A percentile compares a stretch with the other conserved stretches of the same genome.
Conservation (phyloP, 2,888 invertebrate genomes). For the Hyppa rectilinea region DNA sequence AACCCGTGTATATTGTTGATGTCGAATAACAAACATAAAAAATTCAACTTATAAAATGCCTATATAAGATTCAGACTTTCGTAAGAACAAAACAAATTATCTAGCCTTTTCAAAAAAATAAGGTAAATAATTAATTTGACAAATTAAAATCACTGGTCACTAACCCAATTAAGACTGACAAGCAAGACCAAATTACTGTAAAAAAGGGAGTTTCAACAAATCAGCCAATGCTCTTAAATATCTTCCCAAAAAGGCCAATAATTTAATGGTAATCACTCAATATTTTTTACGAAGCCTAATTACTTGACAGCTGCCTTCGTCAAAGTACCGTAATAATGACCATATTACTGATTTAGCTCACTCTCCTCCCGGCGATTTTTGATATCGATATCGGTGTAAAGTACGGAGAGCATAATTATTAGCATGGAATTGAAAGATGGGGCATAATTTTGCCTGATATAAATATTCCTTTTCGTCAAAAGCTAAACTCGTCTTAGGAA, state of each 20-base stretch:
- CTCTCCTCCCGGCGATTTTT: conserved; percentile 20
- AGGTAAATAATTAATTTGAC: not conserved
- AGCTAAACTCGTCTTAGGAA: not conserved
- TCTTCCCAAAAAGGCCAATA: conserved; percentile 34
- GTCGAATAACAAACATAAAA: too few relatives aligned
- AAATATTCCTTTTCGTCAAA: not conserved
- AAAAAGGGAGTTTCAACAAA: conserved; percentile 24
- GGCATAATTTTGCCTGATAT: not conserved
- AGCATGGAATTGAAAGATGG: not conserved
- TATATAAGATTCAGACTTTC: not conserved
- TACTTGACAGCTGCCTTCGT: conserved; percentile 49
- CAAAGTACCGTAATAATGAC: conserved; percentile 63
- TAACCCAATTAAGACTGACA: not conserved
- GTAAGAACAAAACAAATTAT: not conserved
- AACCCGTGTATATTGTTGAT: not conserved
- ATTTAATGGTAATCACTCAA: conserved; percentile 54
- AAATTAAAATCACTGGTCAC: conserved; percentile 13
- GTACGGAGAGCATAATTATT: not conserved
- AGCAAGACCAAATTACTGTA: not conserved
- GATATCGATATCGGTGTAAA: conserved; percentile 5
- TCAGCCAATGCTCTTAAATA: conserved; percentile 25
- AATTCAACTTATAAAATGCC: not conserved
- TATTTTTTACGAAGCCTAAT: conserved; percentile 48
- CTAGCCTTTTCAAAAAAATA: not conserved
- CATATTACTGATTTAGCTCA: conserved; percentile 47